Evolutionary conservation across 2,113 vertebrate genomes (phyloP), one percentile per base, ranked within the genome.

Genomic region (Crotophaga sulcirostris): DNA sequence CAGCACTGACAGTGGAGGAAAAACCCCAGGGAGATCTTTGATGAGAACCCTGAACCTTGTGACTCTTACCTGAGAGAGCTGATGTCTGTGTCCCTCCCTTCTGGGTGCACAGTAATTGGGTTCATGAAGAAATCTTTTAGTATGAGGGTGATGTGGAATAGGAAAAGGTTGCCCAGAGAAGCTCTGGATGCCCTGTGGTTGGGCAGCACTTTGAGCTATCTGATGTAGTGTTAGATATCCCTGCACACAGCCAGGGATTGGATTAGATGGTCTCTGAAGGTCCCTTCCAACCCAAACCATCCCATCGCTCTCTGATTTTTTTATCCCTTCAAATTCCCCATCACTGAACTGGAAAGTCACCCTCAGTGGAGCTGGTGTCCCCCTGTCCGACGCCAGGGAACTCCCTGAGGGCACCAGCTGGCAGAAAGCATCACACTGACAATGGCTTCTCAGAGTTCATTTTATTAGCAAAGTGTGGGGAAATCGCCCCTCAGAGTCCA

Each of bases 51-150:
- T 5, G 28, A 54, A 3, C 9, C 10, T 38, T 44, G 16, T 21
- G 73, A 9, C n/a, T 17, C 1, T 21, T 0, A 21, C 1, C 0
- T 4, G 5, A 3, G 1, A 2, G 18, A 40, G 19, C 7, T 9
- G 20, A 7, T 21, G 13, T 6, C 54, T 13, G 9, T 16, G 13
- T 3, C 18, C 29, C 19, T 19, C 21, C 10, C 11, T 24, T 38
- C 23, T 10, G 5, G 1, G 5, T 3, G n/a, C 13, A 16, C 13
- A 36, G 13, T 26, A 52, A 31, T 7, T 7, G 23, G 38, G 17
- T 2, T 40, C 45, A 16, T 13, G 44, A 45, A 16, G 44, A 45
- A 12, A 18, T 9, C 10, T 3, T 13, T 4, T 1, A 7, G 4
- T 2, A 3, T n/a, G 36, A 24, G 14, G 7, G 20, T 9, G 29